These are phyloP conservation scores for Aldrovandia affinis DNA, from an alignment of 2,797 vertebrate genomes.

Conservation along the genomic window DNA sequence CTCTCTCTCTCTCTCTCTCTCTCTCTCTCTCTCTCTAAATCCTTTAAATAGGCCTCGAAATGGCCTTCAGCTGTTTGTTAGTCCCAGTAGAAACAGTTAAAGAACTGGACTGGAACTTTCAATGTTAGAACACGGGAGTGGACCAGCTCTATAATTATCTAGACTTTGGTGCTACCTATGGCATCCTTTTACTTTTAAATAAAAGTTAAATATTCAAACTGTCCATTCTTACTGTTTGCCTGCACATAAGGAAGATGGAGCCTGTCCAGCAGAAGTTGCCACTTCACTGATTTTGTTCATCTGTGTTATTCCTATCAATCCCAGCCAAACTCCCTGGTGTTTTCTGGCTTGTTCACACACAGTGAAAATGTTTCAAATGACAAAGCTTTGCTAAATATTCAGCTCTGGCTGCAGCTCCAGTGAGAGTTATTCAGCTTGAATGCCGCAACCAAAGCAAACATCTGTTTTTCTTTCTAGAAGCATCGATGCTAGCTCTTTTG, in stretches of 20 bases:
- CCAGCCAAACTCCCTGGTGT: constrained; percentile 1
- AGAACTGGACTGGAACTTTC: too few species aligned
- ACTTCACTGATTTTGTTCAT: constrained; percentile 21
- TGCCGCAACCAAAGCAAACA: constrained; percentile 12
- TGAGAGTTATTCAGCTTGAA: constrained; percentile 15
- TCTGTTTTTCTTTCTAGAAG: constrained; percentile 24
- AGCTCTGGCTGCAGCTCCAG: constrained; percentile 4
- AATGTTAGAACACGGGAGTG: too few species aligned
- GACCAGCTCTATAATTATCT: too few species aligned
- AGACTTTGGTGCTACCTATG: background rate
- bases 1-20: too few species aligned
- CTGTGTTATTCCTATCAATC: background rate
- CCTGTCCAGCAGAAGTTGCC: background rate
- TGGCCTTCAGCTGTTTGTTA: too few species aligned
- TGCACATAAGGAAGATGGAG: background rate
- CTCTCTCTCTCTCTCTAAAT: too few species aligned
- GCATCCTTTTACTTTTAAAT: background rate
- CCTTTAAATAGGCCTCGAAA: too few species aligned
- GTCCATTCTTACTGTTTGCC: background rate
- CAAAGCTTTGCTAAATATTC: constrained; percentile 16
- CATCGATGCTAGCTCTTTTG: background rate
- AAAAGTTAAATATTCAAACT: background rate
- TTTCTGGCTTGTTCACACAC: constrained; percentile 10
- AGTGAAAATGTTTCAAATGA: constrained; percentile 17
- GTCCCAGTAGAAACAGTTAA: too few species aligned